phyloP scores from a whole-genome alignment of 2,113 vertebrate species.

The Mustela nigripes region DNA sequence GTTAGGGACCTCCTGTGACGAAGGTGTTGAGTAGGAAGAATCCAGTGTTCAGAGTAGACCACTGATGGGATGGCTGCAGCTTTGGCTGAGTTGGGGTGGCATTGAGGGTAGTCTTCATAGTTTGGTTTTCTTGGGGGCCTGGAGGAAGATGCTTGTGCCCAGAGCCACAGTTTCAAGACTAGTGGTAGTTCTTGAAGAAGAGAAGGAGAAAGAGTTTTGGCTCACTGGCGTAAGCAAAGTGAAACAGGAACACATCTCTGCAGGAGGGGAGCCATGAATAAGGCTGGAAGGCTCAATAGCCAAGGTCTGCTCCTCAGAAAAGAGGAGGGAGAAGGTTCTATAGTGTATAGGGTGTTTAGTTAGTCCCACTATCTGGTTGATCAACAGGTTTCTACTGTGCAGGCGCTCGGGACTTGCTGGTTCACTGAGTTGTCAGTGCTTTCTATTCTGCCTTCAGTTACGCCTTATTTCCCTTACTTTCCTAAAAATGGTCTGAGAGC shows the following conservation, averaged over 20 bases:
- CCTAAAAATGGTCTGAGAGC: background rate
- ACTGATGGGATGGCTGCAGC: background rate
- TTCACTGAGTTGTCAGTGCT: background rate
- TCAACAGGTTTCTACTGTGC: background rate
- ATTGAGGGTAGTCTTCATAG: rapidly evolving
- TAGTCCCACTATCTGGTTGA: background rate
- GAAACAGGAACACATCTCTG: background rate
- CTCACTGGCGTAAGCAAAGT: background rate
- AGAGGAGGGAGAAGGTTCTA: background rate
- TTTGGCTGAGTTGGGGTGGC: background rate
- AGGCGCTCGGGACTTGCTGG: background rate
- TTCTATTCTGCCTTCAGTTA: background rate
- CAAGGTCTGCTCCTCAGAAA: background rate
- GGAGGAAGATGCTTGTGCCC: background rate
- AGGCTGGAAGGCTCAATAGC: background rate
- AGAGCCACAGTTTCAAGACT: background rate
- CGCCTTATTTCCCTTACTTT: background rate
- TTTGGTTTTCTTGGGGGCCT: background rate
- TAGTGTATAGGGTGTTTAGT: background rate
- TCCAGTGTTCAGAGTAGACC: background rate
- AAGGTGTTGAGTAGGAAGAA: background rate
- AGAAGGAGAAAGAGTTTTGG: background rate
- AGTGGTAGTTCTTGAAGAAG: background rate
- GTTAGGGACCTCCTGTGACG: background rate
- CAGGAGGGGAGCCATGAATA: background rate